Percentiles rank a stretch among this genome's conserved stretches.
Conservation (phyloP, 2,888 invertebrate genomes). For the Mantis religiosa region DNA sequence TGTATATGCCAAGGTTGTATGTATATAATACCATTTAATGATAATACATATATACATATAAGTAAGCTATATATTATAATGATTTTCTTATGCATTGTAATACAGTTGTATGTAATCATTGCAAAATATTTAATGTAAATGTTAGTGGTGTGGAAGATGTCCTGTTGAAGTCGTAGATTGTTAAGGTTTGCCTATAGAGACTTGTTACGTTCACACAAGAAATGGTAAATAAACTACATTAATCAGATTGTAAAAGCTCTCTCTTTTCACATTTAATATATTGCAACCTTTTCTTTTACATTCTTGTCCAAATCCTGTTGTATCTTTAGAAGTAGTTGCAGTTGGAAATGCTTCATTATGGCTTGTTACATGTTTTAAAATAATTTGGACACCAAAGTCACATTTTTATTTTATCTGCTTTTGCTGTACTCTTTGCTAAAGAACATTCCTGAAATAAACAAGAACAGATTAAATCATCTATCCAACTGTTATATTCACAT, state of each 20-base stretch:
- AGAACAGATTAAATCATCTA: no score
- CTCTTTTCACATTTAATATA: no score
- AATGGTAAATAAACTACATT: background rate
- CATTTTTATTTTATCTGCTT: no score
- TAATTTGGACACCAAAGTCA: no score
- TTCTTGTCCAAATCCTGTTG: no score
- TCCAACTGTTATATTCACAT: no score
- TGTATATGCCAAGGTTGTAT: background rate
- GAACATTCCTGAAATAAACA: no score
- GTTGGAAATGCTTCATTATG: no score
- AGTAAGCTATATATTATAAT: background rate
- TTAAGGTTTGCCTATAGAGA: background rate
- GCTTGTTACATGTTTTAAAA: no score
- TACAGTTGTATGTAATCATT: background rate
- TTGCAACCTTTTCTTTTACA: no score
- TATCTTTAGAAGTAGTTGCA: no score
- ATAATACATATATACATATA: background rate
- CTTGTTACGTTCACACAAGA: background rate
- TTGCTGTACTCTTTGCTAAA: no score
- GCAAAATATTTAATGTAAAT: background rate
- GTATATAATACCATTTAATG: background rate
- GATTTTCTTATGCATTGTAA: background rate
- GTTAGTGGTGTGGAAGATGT: conserved; percentile 1
- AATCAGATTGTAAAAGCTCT: background rate
- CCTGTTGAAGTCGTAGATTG: background rate